These are phyloP conservation scores for Sebastes baramenuke DNA, from an alignment of 2,797 vertebrate species.

Conservation along the genomic window DNA sequence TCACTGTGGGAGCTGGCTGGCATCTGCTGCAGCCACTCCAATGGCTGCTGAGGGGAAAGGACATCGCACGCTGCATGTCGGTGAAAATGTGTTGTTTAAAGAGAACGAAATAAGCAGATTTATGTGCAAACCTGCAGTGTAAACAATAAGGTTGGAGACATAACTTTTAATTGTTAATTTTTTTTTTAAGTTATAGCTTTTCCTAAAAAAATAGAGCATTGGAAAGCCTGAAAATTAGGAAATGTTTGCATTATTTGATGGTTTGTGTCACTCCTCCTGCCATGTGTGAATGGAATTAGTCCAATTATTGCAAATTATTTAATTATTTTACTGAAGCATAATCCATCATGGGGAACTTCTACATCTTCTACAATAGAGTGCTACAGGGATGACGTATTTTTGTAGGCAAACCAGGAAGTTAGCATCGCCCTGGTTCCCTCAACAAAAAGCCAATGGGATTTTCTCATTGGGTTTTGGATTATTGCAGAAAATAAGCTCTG, in stretches of 20 bases:
- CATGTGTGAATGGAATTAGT: background rate
- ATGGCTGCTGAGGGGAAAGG: constrained; percentile 20
- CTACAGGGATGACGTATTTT: fast-evolving
- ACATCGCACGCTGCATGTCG: background rate
- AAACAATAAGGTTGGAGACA: background rate
- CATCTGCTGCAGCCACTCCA: constrained; percentile 58
- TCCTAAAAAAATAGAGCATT: background rate
- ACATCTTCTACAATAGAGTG: background rate
- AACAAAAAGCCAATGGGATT: too few relatives aligned
- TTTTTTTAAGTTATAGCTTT: background rate
- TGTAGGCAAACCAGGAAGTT: too few relatives aligned
- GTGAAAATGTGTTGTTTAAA: background rate
- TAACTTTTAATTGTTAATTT: background rate
- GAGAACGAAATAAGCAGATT: background rate
- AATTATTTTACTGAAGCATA: background rate
- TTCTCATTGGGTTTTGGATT: too few relatives aligned
- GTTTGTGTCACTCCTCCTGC: background rate
- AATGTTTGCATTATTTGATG: background rate
- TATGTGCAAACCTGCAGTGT: background rate
- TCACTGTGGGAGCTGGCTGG: constrained; percentile 78
- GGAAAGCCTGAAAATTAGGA: background rate
- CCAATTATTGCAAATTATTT: background rate
- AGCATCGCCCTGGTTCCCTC: fast-evolving
- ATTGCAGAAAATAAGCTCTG: too few relatives aligned
- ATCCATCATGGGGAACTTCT: background rate